Base-by-base conservation (phyloP, 2,888 invertebrate genomes). In the Sylvicola cinctus region DNA sequence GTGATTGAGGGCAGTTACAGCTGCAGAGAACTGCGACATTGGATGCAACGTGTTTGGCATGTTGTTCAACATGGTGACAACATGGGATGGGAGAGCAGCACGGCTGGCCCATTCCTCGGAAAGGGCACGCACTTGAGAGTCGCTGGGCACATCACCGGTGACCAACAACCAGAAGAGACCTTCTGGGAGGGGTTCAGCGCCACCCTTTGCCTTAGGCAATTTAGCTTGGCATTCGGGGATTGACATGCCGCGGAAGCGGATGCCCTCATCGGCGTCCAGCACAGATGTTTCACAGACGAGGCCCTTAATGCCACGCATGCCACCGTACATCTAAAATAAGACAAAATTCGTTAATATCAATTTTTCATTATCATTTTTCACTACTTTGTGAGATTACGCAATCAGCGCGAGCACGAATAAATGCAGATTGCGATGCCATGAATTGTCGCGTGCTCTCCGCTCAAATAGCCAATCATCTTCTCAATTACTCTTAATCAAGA, bases 231-330 rank as follows among this genome's bases (percentile, higher is more conserved):
- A 87, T 55, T 91, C 87, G 23, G 88, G 87, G 49, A 91, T 90
- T 39, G 84, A 81, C 46, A 79, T 74, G 27, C 87, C 88, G 42
- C 91, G 74, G 67, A 91, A 91, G 40, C 87, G 68, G 51, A 91
- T 91, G 45, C 91, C 91, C 53, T 90, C 88, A 41, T 90, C 87
- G 3, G 90, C 70, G 55, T 91, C 91, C 43, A 91, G 64, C 17
- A 90, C 84, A 12, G 90, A 90, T 5, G 90, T 90, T 59, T 91
- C 91, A 50, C 83, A 85, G 2, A 90, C 83, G 42, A 91, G 62
- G 41, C 84, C 87, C 57, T 80, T 83, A 58, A 91, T 87, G 32
- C 87, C 85, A 51, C 90, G 66, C 90, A 91, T 91, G 39, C 90
- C 91, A 46, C 90, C 90, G 58, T 91, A 75, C 73, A 75, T 74